Evolutionary conservation across 2,888 invertebrate genomes (phyloP).

Genomic region (Dynastes hyllus): DNA sequence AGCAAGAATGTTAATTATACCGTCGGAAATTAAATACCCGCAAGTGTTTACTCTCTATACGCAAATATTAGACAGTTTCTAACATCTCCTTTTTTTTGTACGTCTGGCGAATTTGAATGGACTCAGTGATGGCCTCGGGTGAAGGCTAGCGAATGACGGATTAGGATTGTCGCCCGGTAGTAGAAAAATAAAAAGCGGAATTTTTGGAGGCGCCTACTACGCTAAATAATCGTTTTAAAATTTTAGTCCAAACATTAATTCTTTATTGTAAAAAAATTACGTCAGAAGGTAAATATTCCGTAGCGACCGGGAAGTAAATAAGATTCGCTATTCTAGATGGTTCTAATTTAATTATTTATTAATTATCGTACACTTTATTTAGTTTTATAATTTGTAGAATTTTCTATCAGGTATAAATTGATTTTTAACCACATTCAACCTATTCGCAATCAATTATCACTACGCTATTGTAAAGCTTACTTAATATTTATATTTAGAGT

Average conservation of each 20-base stretch:
- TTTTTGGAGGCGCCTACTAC: too few relatives aligned
- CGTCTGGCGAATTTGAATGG: slow-evolving; percentile 24
- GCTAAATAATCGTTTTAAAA: too few relatives aligned
- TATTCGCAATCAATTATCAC: too few relatives aligned
- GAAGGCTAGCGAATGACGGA: not conserved
- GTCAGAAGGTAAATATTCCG: too few relatives aligned
- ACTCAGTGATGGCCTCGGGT: slow-evolving; percentile 1
- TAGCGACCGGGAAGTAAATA: not conserved
- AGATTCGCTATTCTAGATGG: not conserved
- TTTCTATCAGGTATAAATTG: too few relatives aligned
- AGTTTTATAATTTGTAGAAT: not conserved
- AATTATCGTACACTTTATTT: slow-evolving; percentile 6
- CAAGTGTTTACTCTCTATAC: slow-evolving; percentile 26
- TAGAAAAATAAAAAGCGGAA: too few relatives aligned
- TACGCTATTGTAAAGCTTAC: too few relatives aligned
- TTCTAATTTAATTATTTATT: slow-evolving; percentile 9
- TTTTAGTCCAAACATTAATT: too few relatives aligned
- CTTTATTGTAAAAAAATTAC: too few relatives aligned
- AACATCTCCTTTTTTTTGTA: slow-evolving; percentile 11
- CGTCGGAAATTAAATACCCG: slow-evolving; percentile 29
- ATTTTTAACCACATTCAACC: too few relatives aligned
- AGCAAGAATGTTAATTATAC: slow-evolving; percentile 30
- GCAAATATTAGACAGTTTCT: slow-evolving; percentile 20
- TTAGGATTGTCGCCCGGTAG: too few relatives aligned
- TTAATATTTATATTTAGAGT: too few relatives aligned